These are phyloP conservation scores for Ostrea edulis DNA, from an alignment of 1,140 invertebrate genomes.

Conservation along the genomic window DNA sequence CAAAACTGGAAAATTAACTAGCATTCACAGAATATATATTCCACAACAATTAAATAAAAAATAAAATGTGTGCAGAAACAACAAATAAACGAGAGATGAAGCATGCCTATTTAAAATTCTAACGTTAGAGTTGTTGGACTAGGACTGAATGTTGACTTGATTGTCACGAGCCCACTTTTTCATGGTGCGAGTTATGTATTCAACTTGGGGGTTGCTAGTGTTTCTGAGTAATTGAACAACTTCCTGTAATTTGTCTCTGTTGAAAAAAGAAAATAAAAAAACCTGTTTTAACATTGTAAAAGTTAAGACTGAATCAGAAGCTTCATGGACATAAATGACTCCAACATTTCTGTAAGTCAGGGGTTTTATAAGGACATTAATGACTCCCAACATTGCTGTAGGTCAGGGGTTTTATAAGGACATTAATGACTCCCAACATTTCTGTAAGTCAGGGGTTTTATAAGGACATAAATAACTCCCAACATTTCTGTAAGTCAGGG, in stretches of 20 bases:
- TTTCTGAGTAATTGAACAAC: slow-evolving; percentile 89
- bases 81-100: slow-evolving; percentile 12
- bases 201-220: slow-evolving; percentile 91
- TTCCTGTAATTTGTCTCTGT: slow-evolving; percentile 89
- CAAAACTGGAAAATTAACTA: neutral
- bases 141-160: slow-evolving; percentile 66
- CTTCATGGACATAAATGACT: no score
- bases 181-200: slow-evolving; percentile 92
- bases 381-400: no score
- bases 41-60: neutral
- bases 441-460: no score
- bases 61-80: slow-evolving; percentile 8
- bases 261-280: slow-evolving; percentile 48
- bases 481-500: no score
- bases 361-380: no score
- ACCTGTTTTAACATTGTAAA: no score
- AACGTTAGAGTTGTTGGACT: neutral
- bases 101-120: slow-evolving; percentile 30
- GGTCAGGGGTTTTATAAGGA: no score
- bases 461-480: no score
- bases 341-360: no score
- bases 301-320: no score
- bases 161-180: slow-evolving; percentile 94
- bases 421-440: no score
- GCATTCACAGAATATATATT: slow-evolving; percentile 1